Base-by-base conservation (phyloP, 2,888 invertebrate species). In the Hirtodrosophila confusa region DNA sequence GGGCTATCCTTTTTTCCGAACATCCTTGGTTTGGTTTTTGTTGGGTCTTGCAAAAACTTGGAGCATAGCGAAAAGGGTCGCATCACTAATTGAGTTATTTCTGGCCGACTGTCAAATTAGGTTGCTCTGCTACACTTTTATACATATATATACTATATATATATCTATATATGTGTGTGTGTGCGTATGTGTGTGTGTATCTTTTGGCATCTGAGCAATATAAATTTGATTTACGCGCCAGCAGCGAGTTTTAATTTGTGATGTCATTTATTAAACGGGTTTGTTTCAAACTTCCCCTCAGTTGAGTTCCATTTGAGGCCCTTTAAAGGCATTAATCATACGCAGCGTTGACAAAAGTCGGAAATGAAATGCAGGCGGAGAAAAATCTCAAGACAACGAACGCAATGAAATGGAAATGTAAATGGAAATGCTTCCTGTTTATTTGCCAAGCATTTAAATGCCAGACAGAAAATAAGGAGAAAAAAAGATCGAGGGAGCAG, bases 381-480 rank as follows among this genome's bases (percentile, higher is more conserved):
- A 7, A 23, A 44, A 50, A 40, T 51, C 62, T 58, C 23, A 61
- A 69, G 69, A 69, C 60, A 65, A 68, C 36, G 40, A 68, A 49
- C 44, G 68, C 49, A 67, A 54, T 45, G 37, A 27, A 58, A 65
- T 44, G 49, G 57, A 68, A 71, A 68, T 24, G 39, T 35, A 55
- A 74, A 74, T 75, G 72, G 62, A 76, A 66, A 73, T 60, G 76
- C 64, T 73, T 78, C 63, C 78, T 79, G 80, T 84, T 86, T 84
- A 84, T 84, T 84, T 84, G 84, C 78, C 74, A 78, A 84, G 69
- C 84, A 86, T 84, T 84, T 84, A 86, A 79, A 83, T 86, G 83
- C 74, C 48, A 77, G 64, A 53, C 63, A 55, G 58, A 55, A 49
- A 57, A 47, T 12, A 10, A 33, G 17, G 35, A 31, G 49, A 24